Percentiles rank a stretch among this genome's conserved stretches.
These are phyloP conservation scores for Sebastes goodei DNA, from an alignment of 2,797 vertebrate species.

Conservation along the genomic window DNA sequence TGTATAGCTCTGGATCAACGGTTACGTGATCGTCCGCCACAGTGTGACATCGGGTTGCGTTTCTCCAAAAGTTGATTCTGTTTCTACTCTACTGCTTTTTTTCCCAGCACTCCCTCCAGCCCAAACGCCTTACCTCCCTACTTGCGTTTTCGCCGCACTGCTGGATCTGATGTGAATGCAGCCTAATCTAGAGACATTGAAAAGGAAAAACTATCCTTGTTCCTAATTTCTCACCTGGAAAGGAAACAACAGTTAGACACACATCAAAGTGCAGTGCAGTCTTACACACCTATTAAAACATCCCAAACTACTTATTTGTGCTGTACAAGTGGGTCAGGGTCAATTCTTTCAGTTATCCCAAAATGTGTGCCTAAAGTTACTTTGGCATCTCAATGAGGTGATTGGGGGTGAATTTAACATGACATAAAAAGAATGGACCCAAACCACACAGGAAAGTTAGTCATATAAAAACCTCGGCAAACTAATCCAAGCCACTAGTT, in stretches of 20 bases:
- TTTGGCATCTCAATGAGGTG: background rate
- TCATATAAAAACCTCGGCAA: slow-evolving; percentile 4
- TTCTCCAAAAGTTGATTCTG: too few species aligned
- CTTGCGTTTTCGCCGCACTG: too few species aligned
- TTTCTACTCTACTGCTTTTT: too few species aligned
- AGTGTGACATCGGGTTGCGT: too few species aligned
- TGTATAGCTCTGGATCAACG: too few species aligned
- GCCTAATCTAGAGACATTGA: background rate
- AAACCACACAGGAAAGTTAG: slow-evolving; percentile 11
- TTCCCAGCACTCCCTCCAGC: too few species aligned
- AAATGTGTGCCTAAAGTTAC: fast-evolving
- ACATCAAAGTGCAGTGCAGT: background rate
- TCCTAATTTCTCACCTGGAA: slow-evolving; percentile 25
- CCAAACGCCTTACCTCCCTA: too few species aligned
- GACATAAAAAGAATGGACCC: slow-evolving; percentile 32
- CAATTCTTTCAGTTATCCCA: slow-evolving; percentile 18
- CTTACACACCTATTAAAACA: background rate
- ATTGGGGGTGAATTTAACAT: background rate
- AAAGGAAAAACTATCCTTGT: background rate
- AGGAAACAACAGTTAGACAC: slow-evolving; percentile 6
- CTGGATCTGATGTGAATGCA: too few species aligned
- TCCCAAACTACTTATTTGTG: background rate
- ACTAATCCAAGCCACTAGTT: slow-evolving; percentile 16
- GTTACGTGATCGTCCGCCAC: too few species aligned
- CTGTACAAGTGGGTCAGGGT: background rate